phyloP scores from a whole-genome alignment of 2,113 vertebrate species.

The Anhinga anhinga region DNA sequence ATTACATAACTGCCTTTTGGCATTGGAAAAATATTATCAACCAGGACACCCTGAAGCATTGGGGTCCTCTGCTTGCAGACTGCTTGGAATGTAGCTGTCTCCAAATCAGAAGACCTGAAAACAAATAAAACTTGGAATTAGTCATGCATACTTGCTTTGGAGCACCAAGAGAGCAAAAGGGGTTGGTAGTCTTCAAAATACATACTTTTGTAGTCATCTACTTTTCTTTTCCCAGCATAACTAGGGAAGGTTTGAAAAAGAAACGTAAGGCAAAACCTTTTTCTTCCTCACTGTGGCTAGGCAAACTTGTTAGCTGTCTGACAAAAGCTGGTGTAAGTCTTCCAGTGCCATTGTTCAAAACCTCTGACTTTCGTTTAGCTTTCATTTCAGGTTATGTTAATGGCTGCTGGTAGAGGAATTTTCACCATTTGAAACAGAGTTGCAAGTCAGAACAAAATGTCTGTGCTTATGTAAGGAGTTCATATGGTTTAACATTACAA shows the following conservation, averaged over 20 bases:
- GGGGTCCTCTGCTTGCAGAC: background rate
- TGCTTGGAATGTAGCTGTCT: background rate
- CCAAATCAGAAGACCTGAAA: background rate
- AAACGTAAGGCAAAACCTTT: fast-evolving
- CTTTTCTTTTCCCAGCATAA: background rate
- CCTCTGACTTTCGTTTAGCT: background rate
- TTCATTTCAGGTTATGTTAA: background rate
- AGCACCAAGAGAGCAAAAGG: background rate
- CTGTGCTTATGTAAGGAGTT: background rate
- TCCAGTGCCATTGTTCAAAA: background rate
- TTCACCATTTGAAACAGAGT: background rate
- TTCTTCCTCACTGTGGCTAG: background rate
- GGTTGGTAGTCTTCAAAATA: background rate
- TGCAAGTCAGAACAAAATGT: background rate
- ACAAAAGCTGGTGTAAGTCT: background rate
- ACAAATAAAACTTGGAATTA: background rate
- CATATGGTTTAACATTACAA: background rate
- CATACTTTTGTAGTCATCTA: background rate
- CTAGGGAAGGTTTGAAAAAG: background rate
- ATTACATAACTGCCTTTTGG: background rate
- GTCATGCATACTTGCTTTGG: background rate
- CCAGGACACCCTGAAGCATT: background rate
- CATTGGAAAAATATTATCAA: background rate
- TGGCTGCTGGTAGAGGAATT: background rate
- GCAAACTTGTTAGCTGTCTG: background rate